Conservation (phyloP, 2,797 vertebrate species). For the Gambelia wislizenii region DNA sequence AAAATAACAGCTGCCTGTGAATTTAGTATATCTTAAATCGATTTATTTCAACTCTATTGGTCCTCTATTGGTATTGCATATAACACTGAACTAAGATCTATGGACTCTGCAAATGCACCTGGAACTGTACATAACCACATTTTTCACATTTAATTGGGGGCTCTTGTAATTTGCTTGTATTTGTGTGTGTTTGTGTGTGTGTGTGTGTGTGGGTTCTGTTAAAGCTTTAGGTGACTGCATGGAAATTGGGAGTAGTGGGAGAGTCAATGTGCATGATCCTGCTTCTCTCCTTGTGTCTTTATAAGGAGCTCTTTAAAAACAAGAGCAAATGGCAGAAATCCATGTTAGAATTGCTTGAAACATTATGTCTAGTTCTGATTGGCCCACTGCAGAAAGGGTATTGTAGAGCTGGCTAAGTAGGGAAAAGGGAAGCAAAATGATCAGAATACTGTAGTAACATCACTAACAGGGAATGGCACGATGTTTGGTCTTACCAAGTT, state of each 20-base stretch:
- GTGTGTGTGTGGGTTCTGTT: not conserved
- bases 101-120: not conserved
- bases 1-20: not conserved
- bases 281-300: too few species aligned
- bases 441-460: not conserved
- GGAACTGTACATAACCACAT: too few species aligned
- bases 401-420: not conserved
- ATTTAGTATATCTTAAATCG: not conserved
- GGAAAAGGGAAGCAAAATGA: not conserved
- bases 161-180: not conserved
- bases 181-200: not conserved
- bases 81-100: not conserved
- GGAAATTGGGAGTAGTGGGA: not conserved
- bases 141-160: not conserved
- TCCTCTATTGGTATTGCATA: not conserved
- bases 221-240: not conserved
- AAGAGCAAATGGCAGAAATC: too few species aligned
- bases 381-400: not conserved
- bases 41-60: not conserved
- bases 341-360: too few species aligned
- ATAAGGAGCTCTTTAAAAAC: too few species aligned
- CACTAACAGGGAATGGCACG: not conserved
- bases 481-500: not conserved
- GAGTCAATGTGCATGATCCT: not conserved
- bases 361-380: too few species aligned